Percentiles rank a stretch among this genome's conserved stretches.
phyloP scores from a whole-genome alignment of 53 echinoderm and acorn worm genomes.

The Antedon mediterranea region DNA sequence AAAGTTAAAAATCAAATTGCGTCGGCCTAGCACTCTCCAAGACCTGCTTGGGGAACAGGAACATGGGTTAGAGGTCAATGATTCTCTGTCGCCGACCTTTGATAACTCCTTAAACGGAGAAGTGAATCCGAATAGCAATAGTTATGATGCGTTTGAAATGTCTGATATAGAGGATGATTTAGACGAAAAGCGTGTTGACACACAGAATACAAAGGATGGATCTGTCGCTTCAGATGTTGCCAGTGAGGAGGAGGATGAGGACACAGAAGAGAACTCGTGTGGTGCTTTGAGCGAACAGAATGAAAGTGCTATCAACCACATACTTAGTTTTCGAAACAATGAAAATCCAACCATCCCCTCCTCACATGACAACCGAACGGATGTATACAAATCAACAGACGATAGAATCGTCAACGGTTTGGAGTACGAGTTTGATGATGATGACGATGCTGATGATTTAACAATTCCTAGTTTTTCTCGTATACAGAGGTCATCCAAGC shows the following conservation, averaged over 20 bases:
- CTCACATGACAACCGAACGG: neutral
- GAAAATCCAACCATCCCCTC: neutral
- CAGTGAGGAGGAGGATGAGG: neutral
- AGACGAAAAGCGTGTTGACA: neutral
- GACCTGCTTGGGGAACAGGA: neutral
- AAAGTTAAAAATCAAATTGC: neutral
- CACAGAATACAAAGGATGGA: neutral
- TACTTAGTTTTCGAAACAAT: conserved; percentile 17
- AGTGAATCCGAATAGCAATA: neutral
- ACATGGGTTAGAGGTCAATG: neutral
- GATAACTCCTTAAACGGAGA: neutral
- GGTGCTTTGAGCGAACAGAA: conserved; percentile 70
- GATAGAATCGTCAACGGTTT: conserved; percentile 8
- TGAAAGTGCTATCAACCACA: conserved; percentile 84
- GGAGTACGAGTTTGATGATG: conserved; percentile 3
- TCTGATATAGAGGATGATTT: neutral
- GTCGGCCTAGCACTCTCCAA: neutral
- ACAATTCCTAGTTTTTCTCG: conserved; percentile 6
- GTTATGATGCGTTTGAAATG: neutral
- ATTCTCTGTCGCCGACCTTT: neutral
- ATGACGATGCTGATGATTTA: neutral
- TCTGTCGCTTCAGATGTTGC: neutral
- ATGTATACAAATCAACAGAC: neutral
- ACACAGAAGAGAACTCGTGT: neutral
- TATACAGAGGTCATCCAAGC: conserved; percentile 8